Conservation (phyloP, 2,113 vertebrate genomes). For the Ceuthmochares aereus region DNA sequence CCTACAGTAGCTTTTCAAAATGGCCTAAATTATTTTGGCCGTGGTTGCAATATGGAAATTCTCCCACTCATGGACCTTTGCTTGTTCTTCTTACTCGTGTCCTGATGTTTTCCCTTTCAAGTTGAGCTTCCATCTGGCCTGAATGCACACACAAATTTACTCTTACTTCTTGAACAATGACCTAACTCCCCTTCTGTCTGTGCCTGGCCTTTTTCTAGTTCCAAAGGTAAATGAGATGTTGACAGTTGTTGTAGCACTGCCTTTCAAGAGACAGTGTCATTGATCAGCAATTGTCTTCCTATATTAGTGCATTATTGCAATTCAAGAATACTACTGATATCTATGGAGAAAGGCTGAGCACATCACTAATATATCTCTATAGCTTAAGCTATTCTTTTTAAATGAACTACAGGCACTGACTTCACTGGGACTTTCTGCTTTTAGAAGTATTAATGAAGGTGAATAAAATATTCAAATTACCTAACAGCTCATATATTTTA, state of each 20-base stretch:
- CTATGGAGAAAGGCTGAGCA: accelerated
- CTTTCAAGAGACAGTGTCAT: background rate
- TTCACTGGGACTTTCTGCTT: background rate
- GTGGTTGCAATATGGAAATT: constrained; percentile 31
- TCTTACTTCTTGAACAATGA: background rate
- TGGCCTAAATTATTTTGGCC: constrained; percentile 55
- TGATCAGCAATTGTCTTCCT: background rate
- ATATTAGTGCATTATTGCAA: background rate
- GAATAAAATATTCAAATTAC: constrained; percentile 25
- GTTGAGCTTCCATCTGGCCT: constrained; percentile 26
- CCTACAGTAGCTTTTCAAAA: constrained; percentile 64
- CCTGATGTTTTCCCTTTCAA: constrained; percentile 31
- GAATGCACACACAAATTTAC: background rate
- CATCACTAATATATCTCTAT: background rate
- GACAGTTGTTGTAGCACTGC: background rate
- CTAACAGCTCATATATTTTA: background rate
- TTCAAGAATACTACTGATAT: background rate
- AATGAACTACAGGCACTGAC: background rate
- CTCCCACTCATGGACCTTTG: constrained; percentile 5
- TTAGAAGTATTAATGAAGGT: constrained; percentile 11
- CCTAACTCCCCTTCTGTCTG: background rate
- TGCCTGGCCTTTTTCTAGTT: background rate
- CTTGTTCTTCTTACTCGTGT: background rate
- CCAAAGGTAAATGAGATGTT: background rate
- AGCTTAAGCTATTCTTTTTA: background rate